phyloP scores from a whole-genome alignment of 2,797 vertebrate species.

The Myripristis jacobus region DNA sequence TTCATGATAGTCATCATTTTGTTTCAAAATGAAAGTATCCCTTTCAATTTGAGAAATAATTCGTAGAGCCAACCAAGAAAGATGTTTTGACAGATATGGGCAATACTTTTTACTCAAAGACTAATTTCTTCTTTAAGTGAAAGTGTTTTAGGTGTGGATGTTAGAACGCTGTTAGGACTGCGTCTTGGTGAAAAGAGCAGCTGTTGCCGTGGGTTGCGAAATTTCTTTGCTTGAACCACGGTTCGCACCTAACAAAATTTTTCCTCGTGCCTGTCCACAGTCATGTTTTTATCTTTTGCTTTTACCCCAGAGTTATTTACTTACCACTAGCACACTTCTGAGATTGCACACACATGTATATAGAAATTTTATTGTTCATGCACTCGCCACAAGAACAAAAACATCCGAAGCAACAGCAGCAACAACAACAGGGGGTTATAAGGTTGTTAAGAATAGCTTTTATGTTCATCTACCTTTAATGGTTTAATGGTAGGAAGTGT shows the following conservation, averaged over 20 bases:
- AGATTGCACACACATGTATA: slow-evolving; percentile 67
- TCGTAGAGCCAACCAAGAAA: background rate
- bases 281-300: slow-evolving; percentile 41
- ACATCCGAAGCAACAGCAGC: slow-evolving; percentile 27
- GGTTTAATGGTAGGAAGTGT: slow-evolving; percentile 47
- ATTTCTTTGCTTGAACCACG: slow-evolving; percentile 37
- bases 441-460: slow-evolving; percentile 40
- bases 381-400: slow-evolving; percentile 40
- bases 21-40: slow-evolving; percentile 2
- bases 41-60: slow-evolving; percentile 27
- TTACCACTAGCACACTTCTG: slow-evolving; percentile 26
- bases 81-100: slow-evolving; percentile 23
- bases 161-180: slow-evolving; percentile 53
- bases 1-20: background rate
- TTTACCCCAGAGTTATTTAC: slow-evolving; percentile 40
- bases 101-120: slow-evolving; percentile 19
- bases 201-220: slow-evolving; percentile 19
- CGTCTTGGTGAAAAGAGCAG: slow-evolving; percentile 7
- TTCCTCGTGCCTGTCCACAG: slow-evolving; percentile 63
- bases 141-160: slow-evolving; percentile 59
- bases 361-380: slow-evolving; percentile 64
- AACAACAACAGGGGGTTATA: slow-evolving; percentile 14
- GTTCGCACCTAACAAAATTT: slow-evolving; percentile 37
- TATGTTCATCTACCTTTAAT: slow-evolving; percentile 45
- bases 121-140: slow-evolving; percentile 23